Base-by-base conservation (phyloP, 2,888 invertebrate species). In the Blastobasis lacticolella region DNA sequence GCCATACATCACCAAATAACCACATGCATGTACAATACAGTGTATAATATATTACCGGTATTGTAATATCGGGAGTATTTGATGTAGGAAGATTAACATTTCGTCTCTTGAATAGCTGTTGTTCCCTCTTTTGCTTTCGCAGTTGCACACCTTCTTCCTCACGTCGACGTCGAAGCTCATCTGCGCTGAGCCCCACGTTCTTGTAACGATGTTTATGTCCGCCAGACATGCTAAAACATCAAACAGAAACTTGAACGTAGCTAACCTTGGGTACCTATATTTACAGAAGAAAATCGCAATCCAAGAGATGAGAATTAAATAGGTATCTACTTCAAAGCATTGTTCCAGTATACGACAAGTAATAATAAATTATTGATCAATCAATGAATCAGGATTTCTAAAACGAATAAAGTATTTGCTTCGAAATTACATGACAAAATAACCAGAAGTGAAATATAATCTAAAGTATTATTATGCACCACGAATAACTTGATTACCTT, bases 81-180 rank as follows among this genome's bases (percentile, higher is more conserved):
- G 69, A 77, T 58, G 78, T 73, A 58, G 79, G 85, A 58, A 78
- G 73, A 63, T 74, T 88, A 55, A 97, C 97, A 92, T 98, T 97
- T 63, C 98, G 90, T 54, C 97, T 90, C 84, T 98, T 98, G 59
- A 95, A 96, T 42, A 98, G 86, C 78, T 98, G 98, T 74, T 97
- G 96, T 78, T 98, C 98, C 57, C 98, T 89, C 81, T 98, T 98
- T 69, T 97, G 97, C 89, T 98, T 98, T 50, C 98, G 89, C 48
- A 99, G 89, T 73, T 98, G 98, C 38, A 99, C 95, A 37, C 98
- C 98, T 80, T 98, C 98, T 71, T 99, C 98, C 78, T 98, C 98
- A 45, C 98, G 90, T 44, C 98, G 90, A 50, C 98, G 91, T 48
- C 98, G 91, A 66, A 98, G 89, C 82, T 98, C 98, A 61, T 97